Conservation (phyloP, 2,797 vertebrate genomes). For the Phoebastria nigripes region DNA sequence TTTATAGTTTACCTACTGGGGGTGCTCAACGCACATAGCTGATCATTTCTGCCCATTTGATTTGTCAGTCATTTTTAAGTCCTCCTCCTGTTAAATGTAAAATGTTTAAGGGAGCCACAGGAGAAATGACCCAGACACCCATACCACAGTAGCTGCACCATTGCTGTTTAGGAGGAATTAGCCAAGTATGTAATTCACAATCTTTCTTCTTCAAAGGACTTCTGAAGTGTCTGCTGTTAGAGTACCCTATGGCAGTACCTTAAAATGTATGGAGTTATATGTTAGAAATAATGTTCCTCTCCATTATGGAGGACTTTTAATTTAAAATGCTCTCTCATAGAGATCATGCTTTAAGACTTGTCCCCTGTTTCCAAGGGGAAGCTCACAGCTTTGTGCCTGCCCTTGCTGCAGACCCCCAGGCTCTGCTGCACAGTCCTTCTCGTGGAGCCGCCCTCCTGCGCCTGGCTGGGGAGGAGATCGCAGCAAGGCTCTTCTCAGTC, state of each 20-base stretch:
- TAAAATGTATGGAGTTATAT: neutral
- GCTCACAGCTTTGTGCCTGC: neutral
- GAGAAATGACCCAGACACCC: neutral
- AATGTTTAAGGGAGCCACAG: neutral
- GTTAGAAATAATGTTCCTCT: neutral
- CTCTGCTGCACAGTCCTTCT: neutral
- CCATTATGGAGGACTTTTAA: neutral
- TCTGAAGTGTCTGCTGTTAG: neutral
- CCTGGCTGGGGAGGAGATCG: neutral
- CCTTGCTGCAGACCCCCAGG: neutral
- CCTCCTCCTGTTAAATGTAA: neutral
- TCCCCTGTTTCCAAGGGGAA: neutral
- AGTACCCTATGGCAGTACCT: neutral
- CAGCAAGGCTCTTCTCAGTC: neutral
- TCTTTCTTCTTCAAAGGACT: neutral
- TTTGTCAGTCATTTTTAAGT: neutral
- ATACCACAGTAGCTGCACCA: neutral
- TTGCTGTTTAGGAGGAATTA: neutral
- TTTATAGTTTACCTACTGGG: neutral
- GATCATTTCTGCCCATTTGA: neutral
- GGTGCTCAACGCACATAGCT: neutral
- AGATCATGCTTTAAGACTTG: neutral
- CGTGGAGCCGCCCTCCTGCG: accelerated
- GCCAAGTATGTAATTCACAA: neutral
- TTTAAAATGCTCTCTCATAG: neutral